These are phyloP conservation scores for Sicus ferrugineus DNA, from an alignment of 2,888 invertebrate species.

Conservation along the genomic window DNA sequence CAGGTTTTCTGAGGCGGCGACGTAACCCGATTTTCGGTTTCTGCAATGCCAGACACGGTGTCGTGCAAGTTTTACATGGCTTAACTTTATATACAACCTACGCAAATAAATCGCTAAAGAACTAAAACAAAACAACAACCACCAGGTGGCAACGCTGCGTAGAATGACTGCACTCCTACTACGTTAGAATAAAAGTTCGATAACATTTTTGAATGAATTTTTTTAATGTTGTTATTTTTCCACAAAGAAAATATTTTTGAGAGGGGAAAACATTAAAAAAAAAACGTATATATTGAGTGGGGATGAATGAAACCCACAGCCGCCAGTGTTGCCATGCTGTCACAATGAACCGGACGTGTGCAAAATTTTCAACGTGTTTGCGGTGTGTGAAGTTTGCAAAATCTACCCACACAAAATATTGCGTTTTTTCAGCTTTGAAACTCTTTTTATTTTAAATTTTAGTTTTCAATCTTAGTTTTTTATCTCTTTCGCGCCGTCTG, in stretches of 20 bases:
- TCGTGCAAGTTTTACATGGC: no score
- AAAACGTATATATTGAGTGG: background rate
- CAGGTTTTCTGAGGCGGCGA: no score
- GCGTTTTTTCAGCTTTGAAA: background rate
- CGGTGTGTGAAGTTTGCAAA: background rate
- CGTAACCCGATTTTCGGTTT: constrained; percentile 6
- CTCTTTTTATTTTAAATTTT: background rate
- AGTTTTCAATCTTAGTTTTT: no score
- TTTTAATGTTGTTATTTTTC: background rate
- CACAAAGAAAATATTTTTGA: background rate
- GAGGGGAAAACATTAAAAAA: background rate
- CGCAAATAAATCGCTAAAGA: background rate
- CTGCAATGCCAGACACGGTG: constrained; percentile 15
- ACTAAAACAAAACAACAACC: background rate
- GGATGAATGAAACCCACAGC: constrained; percentile 14
- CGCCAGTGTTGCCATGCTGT: background rate
- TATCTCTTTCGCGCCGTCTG: no score
- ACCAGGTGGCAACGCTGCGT: constrained; percentile 1
- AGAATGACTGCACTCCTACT: background rate
- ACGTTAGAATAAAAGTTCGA: background rate
- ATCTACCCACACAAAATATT: background rate
- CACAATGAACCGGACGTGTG: background rate
- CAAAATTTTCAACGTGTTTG: background rate
- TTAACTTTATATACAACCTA: background rate
- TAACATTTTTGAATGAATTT: constrained; percentile 17